Evolutionary conservation across 2,797 vertebrate species (phyloP).

Genomic region (Fundulus diaphanus): DNA sequence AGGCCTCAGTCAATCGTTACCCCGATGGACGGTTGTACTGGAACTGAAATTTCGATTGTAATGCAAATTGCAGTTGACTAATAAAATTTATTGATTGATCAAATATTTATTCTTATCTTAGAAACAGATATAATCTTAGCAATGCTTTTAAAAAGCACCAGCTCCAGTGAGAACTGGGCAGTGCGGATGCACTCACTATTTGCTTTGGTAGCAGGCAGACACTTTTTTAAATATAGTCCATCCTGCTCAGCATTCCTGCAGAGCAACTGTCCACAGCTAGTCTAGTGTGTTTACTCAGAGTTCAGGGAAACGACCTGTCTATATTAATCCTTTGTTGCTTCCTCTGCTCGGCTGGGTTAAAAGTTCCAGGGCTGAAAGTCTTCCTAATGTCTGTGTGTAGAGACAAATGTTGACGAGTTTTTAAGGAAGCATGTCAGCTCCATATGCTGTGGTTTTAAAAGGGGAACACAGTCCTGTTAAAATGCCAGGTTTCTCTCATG

Average conservation of each 20-base stretch:
- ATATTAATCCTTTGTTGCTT: conserved; percentile 72
- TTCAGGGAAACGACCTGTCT: conserved; percentile 64
- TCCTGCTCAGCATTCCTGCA: conserved; percentile 75
- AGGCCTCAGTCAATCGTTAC: no score
- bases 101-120: conserved; percentile 50
- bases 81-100: no score
- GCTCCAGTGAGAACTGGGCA: conserved; percentile 63
- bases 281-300: conserved; percentile 64
- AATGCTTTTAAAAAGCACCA: conserved; percentile 47
- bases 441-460: neutral
- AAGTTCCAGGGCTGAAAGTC: conserved; percentile 21
- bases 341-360: conserved; percentile 38
- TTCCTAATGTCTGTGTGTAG: conserved; percentile 9
- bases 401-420: conserved; percentile 28
- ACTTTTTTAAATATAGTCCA: conserved; percentile 81
- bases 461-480: neutral
- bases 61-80: no score
- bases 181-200: conserved; percentile 65
- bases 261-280: conserved; percentile 75
- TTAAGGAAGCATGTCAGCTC: neutral
- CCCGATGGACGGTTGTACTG: no score
- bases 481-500: neutral
- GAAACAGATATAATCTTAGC: conserved; percentile 52
- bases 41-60: no score
- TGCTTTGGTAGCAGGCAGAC: conserved; percentile 70